A percentile compares a stretch with the other conserved stretches of the same genome.
phyloP scores from a whole-genome alignment of 2,888 invertebrate species.

The Drosophila yooni region DNA sequence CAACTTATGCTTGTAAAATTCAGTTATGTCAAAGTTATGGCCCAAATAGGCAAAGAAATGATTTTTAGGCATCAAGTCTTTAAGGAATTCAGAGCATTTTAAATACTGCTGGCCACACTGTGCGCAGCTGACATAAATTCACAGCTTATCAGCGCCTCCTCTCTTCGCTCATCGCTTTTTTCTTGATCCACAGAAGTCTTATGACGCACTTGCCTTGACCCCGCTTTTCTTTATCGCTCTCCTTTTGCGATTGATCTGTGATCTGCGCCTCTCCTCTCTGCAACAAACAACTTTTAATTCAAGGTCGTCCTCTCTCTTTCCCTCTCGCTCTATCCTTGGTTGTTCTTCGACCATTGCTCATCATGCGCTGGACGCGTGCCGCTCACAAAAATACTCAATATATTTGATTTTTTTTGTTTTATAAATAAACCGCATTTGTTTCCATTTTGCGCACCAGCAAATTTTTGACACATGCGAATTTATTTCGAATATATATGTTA shows the following conservation, averaged over 20 bases:
- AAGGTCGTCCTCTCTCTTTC: background rate
- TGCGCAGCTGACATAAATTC: constrained; percentile 15
- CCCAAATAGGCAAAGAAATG: background rate
- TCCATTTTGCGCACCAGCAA: constrained; percentile 18
- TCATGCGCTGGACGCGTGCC: constrained; percentile 67
- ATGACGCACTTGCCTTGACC: constrained; percentile 60
- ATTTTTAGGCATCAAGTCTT: background rate
- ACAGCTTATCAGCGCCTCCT: constrained; percentile 8
- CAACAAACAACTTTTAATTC: background rate
- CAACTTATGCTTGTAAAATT: background rate
- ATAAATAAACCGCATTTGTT: constrained; percentile 60
- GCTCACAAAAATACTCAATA: constrained; percentile 36
- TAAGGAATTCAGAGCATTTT: background rate
- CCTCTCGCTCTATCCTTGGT: constrained; percentile 1
- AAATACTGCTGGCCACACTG: constrained; percentile 20
- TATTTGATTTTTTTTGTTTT: constrained; percentile 32
- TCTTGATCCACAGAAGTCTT: background rate
- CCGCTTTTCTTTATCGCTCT: constrained; percentile 32
- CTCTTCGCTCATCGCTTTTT: constrained; percentile 7
- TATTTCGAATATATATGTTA: constrained; percentile 15
- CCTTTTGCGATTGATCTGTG: background rate
- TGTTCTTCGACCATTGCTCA: constrained; percentile 25
- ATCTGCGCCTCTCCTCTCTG: background rate
- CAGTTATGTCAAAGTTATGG: background rate
- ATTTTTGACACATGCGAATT: constrained; percentile 5